phyloP scores from a whole-genome alignment of 2,113 vertebrate genomes.

The Deroptyus accipitrinus region DNA sequence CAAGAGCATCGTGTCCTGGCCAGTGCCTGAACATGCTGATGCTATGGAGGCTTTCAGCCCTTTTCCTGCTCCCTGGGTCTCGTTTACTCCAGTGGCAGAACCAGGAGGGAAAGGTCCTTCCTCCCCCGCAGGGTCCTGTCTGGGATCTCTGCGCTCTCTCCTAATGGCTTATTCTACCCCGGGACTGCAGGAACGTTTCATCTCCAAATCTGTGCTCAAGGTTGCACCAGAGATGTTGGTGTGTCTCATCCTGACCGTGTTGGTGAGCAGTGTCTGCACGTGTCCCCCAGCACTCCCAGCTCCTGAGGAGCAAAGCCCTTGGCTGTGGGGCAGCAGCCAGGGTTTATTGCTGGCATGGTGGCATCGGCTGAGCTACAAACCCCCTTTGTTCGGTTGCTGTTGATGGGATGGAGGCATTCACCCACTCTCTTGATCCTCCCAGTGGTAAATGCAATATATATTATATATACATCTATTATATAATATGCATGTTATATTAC shows the following conservation, averaged over 20 bases:
- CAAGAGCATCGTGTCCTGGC: background rate
- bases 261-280: background rate
- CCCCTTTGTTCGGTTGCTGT: background rate
- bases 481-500: background rate
- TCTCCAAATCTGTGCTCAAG: background rate
- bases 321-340: rapidly evolving
- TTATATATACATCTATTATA: background rate
- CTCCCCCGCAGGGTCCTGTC: rapidly evolving
- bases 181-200: background rate
- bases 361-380: background rate
- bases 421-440: background rate
- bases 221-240: rapidly evolving
- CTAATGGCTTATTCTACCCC: background rate
- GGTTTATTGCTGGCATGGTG: rapidly evolving
- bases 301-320: background rate
- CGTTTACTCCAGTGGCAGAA: background rate
- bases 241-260: rapidly evolving
- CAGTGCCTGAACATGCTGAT: rapidly evolving
- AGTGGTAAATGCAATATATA: too few relatives aligned
- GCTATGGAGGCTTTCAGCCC: background rate
- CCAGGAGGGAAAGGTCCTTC: background rate
- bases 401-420: rapidly evolving
- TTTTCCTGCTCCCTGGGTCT: background rate
- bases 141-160: background rate
- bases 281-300: background rate